Percentiles rank a stretch among this genome's conserved stretches.
Evolutionary conservation across 2,113 vertebrate species (phyloP).

Genomic region (Elephantulus edwardii): DNA sequence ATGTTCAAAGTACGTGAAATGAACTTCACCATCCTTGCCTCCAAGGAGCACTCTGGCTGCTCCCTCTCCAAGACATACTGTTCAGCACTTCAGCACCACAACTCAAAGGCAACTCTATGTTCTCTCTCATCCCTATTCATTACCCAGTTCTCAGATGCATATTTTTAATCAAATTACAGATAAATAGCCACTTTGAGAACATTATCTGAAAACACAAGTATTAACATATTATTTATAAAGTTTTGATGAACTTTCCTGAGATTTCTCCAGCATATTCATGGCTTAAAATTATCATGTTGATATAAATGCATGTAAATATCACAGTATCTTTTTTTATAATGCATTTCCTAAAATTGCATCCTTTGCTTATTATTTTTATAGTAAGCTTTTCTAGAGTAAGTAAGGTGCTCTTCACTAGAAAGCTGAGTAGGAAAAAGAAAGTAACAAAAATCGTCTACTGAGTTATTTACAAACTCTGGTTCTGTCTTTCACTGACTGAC

Average conservation of each 20-base stretch:
- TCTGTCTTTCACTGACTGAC: not conserved
- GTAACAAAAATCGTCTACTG: not conserved
- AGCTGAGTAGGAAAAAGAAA: not conserved
- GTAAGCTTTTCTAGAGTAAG: not conserved
- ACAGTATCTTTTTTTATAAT: not conserved
- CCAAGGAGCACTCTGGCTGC: too few species aligned
- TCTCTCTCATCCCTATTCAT: too few species aligned
- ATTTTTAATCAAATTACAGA: not conserved
- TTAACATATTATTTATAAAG: not conserved
- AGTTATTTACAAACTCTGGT: not conserved
- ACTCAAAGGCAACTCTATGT: too few species aligned
- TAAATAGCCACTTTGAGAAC: not conserved
- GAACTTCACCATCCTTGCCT: too few species aligned
- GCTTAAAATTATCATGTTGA: accelerated
- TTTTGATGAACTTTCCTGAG: not conserved
- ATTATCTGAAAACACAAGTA: not conserved
- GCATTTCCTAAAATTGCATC: not conserved
- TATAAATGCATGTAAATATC: not conserved
- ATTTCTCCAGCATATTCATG: not conserved
- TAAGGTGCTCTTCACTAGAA: not conserved
- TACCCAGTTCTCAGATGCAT: too few species aligned
- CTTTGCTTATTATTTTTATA: not conserved
- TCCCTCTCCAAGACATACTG: too few species aligned
- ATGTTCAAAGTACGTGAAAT: too few species aligned
- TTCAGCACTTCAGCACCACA: too few species aligned